Evolutionary conservation across 2,113 vertebrate species (phyloP), one percentile per base, ranked within the genome.

Genomic region (Mobula birostris): DNA sequence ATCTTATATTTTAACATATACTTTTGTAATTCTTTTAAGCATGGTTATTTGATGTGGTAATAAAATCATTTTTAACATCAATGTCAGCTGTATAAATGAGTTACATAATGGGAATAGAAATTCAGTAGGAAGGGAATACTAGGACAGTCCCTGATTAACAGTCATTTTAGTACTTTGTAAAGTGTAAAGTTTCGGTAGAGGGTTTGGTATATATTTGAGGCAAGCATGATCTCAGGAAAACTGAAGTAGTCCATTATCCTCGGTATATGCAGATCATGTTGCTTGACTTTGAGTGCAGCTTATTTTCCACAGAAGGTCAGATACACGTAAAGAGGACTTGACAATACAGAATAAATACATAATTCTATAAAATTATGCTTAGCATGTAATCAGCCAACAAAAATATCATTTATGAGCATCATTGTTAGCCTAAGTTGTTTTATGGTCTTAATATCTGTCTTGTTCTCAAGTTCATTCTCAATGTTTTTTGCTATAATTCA

Each of bases 401-500:
- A 48, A 48, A 29, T 56, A 74, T 7, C 68, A 74, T 40, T 15
- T 70, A 9, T 15, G 12, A 58, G 27, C 32, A 40, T 24, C 21
- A 48, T 72, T 48, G 36, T 14, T 32, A n/a, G 29, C 5, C 29
- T 56, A 70, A 92, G 7, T 56, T 72, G 66, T 93, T 93, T 56
- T 48, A 74, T 93, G 36, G 68, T 72, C 21, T 74, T 48, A 40
- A 8, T 5, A 27, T 74, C 40, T 6, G 40, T 66, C 90, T 72
- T 70, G 32, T 17, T 92, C 8, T 92, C 61, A 21, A 92, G 90
- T 72, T 40, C 68, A 11, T 70, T 19, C 2, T 72, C 36, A 40
- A 48, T 48, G 48, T 48, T 48, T 92, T 93, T 40, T 72, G 36
- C 91, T 74, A 70, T 48, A 48, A 74, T 93, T 92, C 91, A 93